Base-by-base conservation (phyloP, 2,113 vertebrate species). In the Elanoides forficatus region DNA sequence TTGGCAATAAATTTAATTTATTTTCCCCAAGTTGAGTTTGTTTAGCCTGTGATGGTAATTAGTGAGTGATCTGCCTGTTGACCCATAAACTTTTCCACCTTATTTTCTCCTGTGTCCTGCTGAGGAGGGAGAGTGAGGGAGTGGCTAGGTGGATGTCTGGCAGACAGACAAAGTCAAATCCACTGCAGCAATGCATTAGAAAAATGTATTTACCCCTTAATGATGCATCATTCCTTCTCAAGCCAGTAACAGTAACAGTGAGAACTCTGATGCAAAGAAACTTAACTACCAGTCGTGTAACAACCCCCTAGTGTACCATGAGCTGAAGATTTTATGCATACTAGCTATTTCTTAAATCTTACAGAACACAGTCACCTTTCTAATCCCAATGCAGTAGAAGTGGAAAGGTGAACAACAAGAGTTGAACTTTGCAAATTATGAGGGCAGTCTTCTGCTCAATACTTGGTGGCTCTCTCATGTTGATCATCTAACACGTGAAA, bases 81-180 rank as follows among this genome's bases (percentile, higher is more conserved):
- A 42, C 6, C 16, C 19, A 9, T 12, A 12, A 70, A 6, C 6
- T 73, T 55, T 79, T 70, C 36, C 12, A 55, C 3, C 4, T 55
- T 66, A 14, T 55, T 66, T 79, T 79, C 25, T 71, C 16, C 4
- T 19, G 45, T 50, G 5, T 50, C 18, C 21, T 66, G 1, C 30
- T 71, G 36, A 78, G 8, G 8, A 72, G 2, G 5, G 15, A 15
- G 48, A 32, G 4, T 11, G 40, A n/a, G 5, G 34, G 2, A 42
- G 26, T n/a, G 20, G 23, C 4, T 66, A 11, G 3, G 1, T 40
- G 5, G 7, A 5, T 2, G 4, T 65, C 29, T 81, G 34, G 15
- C 32, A 88, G 11, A 43, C 6, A 74, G 13, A 4, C 34, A 34
- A 79, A 55, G 14, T 56, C 14, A 74, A 78, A 74, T 79, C 7